phyloP scores from a whole-genome alignment of 2,888 invertebrate genomes.

The Notodonta dromedarius region DNA sequence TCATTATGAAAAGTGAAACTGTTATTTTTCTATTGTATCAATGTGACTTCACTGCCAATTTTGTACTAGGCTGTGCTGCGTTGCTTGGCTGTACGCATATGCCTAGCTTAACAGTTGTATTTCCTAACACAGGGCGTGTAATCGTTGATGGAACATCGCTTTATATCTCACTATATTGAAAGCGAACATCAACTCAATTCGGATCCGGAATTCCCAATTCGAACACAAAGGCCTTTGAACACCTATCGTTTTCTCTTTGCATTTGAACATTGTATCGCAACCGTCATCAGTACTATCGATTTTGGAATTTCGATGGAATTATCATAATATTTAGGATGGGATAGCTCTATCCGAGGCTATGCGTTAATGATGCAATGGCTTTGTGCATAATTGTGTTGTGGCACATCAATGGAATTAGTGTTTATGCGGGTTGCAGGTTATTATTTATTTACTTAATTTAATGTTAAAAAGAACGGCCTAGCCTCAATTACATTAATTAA shows the following conservation, averaged over 20 bases:
- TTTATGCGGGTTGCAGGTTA: constrained; percentile 8
- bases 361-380: constrained; percentile 38
- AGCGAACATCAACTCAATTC: constrained; percentile 55
- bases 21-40: no score
- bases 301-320: constrained; percentile 22
- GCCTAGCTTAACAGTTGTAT: no score
- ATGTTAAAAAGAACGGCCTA: no score
- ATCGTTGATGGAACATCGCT: neutral
- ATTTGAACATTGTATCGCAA: constrained; percentile 28
- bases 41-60: no score
- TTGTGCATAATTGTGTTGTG: constrained; percentile 38
- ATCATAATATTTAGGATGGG: constrained; percentile 22
- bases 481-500: no score
- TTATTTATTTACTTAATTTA: no score
- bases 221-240: constrained; percentile 52
- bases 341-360: constrained; percentile 19
- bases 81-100: no score
- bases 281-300: constrained; percentile 16
- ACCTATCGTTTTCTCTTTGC: constrained; percentile 28
- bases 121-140: no score
- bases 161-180: neutral
- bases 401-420: constrained; percentile 31
- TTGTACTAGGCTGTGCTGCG: no score
- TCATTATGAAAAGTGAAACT: no score
- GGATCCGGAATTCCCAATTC: constrained; percentile 34